A percentile compares a stretch with the other conserved stretches of the same genome.
phyloP scores from a whole-genome alignment of 2,113 vertebrate species.

The Silurus glanis region DNA sequence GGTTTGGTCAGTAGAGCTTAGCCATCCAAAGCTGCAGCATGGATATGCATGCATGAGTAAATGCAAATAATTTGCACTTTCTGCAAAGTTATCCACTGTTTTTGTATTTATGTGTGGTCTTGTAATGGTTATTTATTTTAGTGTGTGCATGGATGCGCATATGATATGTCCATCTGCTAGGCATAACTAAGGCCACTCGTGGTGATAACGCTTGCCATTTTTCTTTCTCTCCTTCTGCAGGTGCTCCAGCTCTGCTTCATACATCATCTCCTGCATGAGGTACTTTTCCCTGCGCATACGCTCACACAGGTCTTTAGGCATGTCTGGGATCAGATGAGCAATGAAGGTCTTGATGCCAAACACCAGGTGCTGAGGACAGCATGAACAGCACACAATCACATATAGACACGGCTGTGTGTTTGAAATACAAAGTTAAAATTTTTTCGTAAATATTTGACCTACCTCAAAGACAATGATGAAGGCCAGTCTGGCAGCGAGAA shows the following conservation, averaged over 20 bases:
- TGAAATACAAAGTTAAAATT: background rate
- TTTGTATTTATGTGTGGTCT: slow-evolving; percentile 22
- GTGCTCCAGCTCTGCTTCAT: slow-evolving; percentile 93
- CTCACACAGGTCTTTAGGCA: slow-evolving; percentile 93
- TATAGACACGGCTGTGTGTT: background rate
- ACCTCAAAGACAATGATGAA: slow-evolving; percentile 99
- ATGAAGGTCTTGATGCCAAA: slow-evolving; percentile 97
- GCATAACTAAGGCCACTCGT: slow-evolving; percentile 92
- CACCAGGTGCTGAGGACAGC: slow-evolving; percentile 85
- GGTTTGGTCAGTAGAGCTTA: slow-evolving; percentile 56
- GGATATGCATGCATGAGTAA: slow-evolving; percentile 54
- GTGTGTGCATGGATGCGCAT: slow-evolving; percentile 19
- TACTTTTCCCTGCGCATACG: slow-evolving; percentile 96
- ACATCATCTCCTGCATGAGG: slow-evolving; percentile 98
- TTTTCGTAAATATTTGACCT: slow-evolving; percentile 52
- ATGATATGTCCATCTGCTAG: slow-evolving; percentile 17
- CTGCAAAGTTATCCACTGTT: slow-evolving; percentile 4
- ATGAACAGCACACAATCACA: slow-evolving; percentile 14
- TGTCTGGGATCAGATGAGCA: slow-evolving; percentile 95
- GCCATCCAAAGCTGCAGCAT: slow-evolving; percentile 52
- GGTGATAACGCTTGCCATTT: slow-evolving; percentile 92
- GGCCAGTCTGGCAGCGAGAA: slow-evolving; percentile 90
- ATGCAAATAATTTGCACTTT: slow-evolving; percentile 28
- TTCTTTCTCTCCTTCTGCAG: slow-evolving; percentile 91
- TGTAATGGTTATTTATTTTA: background rate